Evolutionary conservation across 1,140 invertebrate species (phyloP).

Genomic region (Drosophila sturtevanti): DNA sequence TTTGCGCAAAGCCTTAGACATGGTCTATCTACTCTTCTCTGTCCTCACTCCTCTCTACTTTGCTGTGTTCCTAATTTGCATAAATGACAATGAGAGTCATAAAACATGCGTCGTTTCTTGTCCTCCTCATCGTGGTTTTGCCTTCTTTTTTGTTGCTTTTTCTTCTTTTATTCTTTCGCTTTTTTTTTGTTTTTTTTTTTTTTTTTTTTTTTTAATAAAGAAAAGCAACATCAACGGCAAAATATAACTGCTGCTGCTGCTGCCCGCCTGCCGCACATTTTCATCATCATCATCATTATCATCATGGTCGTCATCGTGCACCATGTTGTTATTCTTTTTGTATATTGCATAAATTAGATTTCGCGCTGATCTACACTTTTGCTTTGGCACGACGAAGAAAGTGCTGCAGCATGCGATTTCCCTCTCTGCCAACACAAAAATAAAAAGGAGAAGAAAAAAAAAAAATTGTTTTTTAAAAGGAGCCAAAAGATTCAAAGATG

Average conservation of each 20-base stretch:
- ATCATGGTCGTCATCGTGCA: constrained; percentile 69
- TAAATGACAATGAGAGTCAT: constrained; percentile 82
- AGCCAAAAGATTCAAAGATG: constrained; percentile 28
- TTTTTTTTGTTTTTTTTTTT: constrained; percentile 4
- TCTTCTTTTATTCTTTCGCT: constrained; percentile 3
- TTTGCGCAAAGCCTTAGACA: constrained; percentile 69
- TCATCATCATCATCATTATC: constrained; percentile 36
- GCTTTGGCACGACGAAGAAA: constrained; percentile 68
- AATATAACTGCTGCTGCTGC: constrained; percentile 59
- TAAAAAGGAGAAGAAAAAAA: constrained; percentile 35
- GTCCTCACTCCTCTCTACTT: constrained; percentile 11
- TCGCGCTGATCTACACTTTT: constrained; percentile 78
- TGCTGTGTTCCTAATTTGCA: constrained; percentile 75
- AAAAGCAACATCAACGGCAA: constrained; percentile 23
- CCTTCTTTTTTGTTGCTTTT: too few species aligned
- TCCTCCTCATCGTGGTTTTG: constrained; percentile 37
- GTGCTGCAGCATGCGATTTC: constrained; percentile 57
- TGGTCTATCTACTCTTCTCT: constrained; percentile 38
- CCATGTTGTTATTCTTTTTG: constrained; percentile 70
- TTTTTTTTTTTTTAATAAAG: constrained; percentile 48
- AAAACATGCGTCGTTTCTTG: constrained; percentile 81
- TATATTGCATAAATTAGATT: constrained; percentile 77
- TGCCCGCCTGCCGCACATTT: constrained; percentile 48
- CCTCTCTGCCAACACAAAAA: constrained; percentile 31
- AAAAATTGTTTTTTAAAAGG: constrained; percentile 8